phyloP scores from a whole-genome alignment of 2,888 invertebrate species.

The Hermodice carunculata region DNA sequence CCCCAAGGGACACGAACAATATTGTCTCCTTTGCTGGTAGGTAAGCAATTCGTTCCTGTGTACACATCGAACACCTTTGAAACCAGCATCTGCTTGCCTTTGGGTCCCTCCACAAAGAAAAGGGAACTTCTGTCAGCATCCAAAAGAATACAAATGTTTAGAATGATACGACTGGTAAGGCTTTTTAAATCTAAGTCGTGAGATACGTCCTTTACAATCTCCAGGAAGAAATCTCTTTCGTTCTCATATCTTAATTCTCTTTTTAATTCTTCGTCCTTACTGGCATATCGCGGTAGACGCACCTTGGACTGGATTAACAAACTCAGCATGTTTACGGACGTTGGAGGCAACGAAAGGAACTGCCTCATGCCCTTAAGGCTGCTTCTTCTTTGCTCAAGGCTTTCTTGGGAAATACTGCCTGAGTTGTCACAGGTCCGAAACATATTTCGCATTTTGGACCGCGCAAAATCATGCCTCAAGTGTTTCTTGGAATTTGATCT shows the following conservation, averaged over 20 bases:
- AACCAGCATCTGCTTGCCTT: constrained; percentile 70
- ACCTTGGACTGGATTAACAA: constrained; percentile 73
- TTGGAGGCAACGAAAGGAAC: constrained; percentile 73
- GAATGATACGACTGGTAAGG: constrained; percentile 72
- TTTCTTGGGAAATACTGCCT: not conserved
- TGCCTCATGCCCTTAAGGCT: constrained; percentile 73
- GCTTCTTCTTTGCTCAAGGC: constrained; percentile 65
- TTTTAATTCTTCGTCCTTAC: constrained; percentile 71
- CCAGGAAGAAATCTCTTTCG: constrained; percentile 72
- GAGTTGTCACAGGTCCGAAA: constrained; percentile 69
- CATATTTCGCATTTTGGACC: constrained; percentile 71
- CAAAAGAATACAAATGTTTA: constrained; percentile 70
- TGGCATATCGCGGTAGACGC: constrained; percentile 71
- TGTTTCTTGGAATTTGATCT: constrained; percentile 71
- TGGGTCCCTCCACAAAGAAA: constrained; percentile 72
- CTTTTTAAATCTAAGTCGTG: constrained; percentile 72
- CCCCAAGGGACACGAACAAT: constrained; percentile 72
- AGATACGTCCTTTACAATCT: constrained; percentile 73
- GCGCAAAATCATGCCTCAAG: constrained; percentile 72
- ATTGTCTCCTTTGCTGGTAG: constrained; percentile 67
- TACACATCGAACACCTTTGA: constrained; percentile 73
- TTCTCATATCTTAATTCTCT: constrained; percentile 65
- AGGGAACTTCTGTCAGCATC: constrained; percentile 72
- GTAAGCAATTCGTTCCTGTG: constrained; percentile 71
- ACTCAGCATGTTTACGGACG: constrained; percentile 72